These are phyloP conservation scores for Phymanthus crucifer DNA, from an alignment of 92 coral and sea anemone genomes.

Conservation along the genomic window DNA sequence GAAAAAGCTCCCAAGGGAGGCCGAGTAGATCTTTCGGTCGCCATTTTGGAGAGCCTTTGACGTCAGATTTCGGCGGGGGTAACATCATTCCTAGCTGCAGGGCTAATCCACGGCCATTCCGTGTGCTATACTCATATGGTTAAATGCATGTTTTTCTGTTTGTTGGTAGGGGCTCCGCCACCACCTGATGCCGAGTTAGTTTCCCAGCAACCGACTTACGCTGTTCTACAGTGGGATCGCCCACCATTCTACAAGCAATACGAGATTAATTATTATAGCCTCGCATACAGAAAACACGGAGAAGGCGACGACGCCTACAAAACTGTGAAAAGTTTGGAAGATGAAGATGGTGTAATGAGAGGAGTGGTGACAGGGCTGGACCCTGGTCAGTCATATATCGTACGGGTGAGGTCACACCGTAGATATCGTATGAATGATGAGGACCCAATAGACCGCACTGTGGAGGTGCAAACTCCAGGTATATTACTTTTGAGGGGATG, in stretches of 20 bases:
- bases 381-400: constrained; percentile 24
- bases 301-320: neutral
- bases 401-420: constrained; percentile 50
- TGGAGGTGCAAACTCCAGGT: constrained; percentile 39
- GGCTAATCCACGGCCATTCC: no score
- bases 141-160: neutral
- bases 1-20: no score
- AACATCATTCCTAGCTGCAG: no score
- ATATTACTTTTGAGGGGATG: no score
- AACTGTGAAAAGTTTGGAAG: constrained; percentile 21
- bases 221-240: constrained; percentile 29
- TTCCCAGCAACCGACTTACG: constrained; percentile 14
- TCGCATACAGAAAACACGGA: constrained; percentile 33
- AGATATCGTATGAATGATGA: neutral
- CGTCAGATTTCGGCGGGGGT: no score
- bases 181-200: constrained; percentile 16
- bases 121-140: no score
- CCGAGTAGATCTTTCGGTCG: no score
- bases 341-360: constrained; percentile 2
- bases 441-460: neutral
- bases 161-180: constrained; percentile 36
- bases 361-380: constrained; percentile 30
- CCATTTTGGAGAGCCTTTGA: no score
- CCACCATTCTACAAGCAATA: constrained; percentile 40
- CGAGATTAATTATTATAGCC: constrained; percentile 41